These are phyloP conservation scores for Podilymbus podiceps DNA, from an alignment of 2,113 vertebrate genomes.

Conservation along the genomic window DNA sequence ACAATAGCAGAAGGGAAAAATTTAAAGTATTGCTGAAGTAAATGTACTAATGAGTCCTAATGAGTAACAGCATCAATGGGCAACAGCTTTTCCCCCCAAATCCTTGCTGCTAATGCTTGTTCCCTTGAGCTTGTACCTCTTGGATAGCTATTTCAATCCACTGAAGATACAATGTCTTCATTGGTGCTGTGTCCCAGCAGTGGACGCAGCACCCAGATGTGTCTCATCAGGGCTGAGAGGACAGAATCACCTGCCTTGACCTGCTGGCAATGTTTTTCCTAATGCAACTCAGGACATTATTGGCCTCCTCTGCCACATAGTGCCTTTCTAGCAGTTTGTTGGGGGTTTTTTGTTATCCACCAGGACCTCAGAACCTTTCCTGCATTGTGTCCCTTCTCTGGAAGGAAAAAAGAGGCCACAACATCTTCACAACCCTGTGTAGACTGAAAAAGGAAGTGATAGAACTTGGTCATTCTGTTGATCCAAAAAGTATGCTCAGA, in stretches of 20 bases:
- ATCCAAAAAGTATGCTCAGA: not conserved
- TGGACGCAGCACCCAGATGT: not conserved
- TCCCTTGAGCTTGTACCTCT: not conserved
- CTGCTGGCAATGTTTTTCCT: not conserved
- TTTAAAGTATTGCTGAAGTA: not conserved
- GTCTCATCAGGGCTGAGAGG: not conserved
- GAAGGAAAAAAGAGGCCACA: not conserved
- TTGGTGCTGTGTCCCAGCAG: too few species aligned
- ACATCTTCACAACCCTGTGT: not conserved
- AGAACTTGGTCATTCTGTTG: not conserved
- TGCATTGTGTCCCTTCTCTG: fast-evolving
- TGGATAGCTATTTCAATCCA: not conserved
- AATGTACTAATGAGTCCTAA: not conserved
- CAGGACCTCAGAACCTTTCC: not conserved
- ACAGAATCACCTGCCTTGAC: not conserved
- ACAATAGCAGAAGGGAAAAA: not conserved
- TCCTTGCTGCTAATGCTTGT: not conserved
- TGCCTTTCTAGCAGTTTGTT: not conserved
- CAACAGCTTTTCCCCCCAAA: not conserved
- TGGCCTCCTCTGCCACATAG: not conserved
- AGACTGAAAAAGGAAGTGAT: not conserved
- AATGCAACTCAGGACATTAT: not conserved
- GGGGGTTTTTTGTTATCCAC: not conserved
- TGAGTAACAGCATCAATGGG: not conserved
- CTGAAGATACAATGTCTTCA: not conserved